These are phyloP conservation scores for Cetonia aurata DNA, from an alignment of 2,888 invertebrate genomes.

Conservation along the genomic window DNA sequence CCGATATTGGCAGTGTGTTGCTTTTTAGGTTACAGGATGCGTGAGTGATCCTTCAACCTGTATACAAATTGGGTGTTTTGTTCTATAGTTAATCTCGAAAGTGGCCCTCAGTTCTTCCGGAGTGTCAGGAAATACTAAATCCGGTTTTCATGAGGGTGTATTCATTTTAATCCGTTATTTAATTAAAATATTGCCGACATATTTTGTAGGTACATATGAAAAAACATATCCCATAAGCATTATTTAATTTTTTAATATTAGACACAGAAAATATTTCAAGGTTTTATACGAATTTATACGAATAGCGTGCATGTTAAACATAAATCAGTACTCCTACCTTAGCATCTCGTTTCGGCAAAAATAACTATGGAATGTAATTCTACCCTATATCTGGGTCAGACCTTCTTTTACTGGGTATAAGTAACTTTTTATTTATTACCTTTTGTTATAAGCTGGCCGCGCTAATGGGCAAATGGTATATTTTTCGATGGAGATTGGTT, in stretches of 20 bases:
- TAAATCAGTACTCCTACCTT: constrained; percentile 23
- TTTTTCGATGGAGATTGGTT: no score
- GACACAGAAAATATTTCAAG: constrained; percentile 8
- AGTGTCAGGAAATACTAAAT: neutral
- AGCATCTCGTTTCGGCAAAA: constrained; percentile 21
- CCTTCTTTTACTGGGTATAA: neutral
- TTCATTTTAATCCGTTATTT: no score
- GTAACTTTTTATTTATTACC: neutral
- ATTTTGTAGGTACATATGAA: no score
- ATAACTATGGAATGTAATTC: constrained; percentile 6
- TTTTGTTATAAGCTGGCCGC: no score
- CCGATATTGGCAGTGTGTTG: neutral
- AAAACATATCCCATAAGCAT: no score
- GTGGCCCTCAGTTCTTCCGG: neutral
- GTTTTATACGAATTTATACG: constrained; percentile 13
- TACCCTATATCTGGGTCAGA: constrained; percentile 5
- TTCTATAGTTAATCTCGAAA: constrained; percentile 24
- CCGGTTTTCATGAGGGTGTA: neutral
- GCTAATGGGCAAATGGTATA: no score
- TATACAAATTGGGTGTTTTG: constrained; percentile 21
- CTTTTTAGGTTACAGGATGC: neutral
- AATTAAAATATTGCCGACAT: no score
- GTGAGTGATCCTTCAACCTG: constrained; percentile 24
- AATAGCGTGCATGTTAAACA: constrained; percentile 24
- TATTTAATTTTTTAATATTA: neutral